Conservation (phyloP, 2,113 vertebrate species). For the Oreochromis aureus region DNA sequence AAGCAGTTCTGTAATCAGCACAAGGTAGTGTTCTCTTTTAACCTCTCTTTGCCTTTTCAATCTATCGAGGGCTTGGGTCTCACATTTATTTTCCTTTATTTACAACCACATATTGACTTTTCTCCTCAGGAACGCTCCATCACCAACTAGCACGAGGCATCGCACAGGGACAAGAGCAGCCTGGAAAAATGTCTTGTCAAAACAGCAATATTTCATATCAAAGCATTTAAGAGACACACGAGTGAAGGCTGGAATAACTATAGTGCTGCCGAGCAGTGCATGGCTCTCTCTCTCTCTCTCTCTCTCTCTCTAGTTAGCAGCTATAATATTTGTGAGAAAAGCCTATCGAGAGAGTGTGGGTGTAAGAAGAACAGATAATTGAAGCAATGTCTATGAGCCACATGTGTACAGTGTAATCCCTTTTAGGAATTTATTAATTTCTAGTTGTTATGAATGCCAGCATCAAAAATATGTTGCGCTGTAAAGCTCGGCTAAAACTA, state of each 20-base stretch:
- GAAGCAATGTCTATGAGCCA: conserved; percentile 58
- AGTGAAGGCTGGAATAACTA: conserved; percentile 40
- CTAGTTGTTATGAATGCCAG: conserved; percentile 37
- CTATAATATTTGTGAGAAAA: conserved; percentile 55
- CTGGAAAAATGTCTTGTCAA: conserved; percentile 50
- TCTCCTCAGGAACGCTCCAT: conserved; percentile 38
- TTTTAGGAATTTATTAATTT: conserved; percentile 63
- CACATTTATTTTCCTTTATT: conserved; percentile 62
- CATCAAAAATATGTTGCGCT: conserved; percentile 39
- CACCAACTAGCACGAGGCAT: conserved; percentile 10
- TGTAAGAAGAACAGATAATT: conserved; percentile 59
- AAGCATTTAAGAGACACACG: conserved; percentile 38
- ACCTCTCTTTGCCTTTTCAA: conserved; percentile 11
- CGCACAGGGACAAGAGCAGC: conserved; percentile 24
- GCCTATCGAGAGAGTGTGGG: conserved; percentile 50
- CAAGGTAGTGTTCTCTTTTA: conserved; percentile 13
- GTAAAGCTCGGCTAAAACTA: conserved; percentile 31
- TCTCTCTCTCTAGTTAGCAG: conserved; percentile 52
- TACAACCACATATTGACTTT: conserved; percentile 59
- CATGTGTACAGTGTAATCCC: conserved; percentile 58
- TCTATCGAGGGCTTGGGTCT: conserved; percentile 29
- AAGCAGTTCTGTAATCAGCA: conserved; percentile 35
- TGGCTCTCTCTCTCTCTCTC: conserved; percentile 1
- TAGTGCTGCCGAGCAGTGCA: conserved; percentile 5
- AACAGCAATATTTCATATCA: conserved; percentile 55